A percentile compares a stretch with the other conserved stretches of the same genome.
These are phyloP conservation scores for Austrolebias charrua DNA, from an alignment of 2,797 vertebrate species.

Conservation along the genomic window DNA sequence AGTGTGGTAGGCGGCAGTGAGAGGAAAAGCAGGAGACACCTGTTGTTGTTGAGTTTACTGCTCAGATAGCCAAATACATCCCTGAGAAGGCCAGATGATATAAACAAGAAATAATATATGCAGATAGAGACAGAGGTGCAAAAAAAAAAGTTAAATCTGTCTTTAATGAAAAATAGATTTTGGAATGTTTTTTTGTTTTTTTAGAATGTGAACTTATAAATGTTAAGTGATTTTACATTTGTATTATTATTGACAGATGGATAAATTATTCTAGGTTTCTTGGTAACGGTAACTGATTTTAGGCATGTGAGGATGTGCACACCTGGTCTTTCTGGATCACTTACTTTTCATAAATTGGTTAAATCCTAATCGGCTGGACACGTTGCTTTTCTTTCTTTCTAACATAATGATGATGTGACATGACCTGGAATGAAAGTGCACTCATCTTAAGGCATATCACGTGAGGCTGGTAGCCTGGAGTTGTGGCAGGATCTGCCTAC, in stretches of 20 bases:
- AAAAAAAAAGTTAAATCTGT: conserved; percentile 40
- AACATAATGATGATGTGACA: conserved; percentile 38
- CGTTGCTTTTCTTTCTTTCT: conserved; percentile 4
- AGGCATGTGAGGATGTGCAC: not conserved
- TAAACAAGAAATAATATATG: conserved; percentile 56
- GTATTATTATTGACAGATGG: conserved; percentile 5
- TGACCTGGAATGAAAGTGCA: conserved; percentile 34
- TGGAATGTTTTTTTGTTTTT: conserved; percentile 9
- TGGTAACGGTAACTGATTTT: not conserved
- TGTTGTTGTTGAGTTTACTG: conserved; percentile 62
- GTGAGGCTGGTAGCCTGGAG: conserved; percentile 57
- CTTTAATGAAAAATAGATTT: conserved; percentile 35
- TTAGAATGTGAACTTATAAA: conserved; percentile 28
- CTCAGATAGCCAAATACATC: conserved; percentile 53
- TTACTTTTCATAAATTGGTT: too few relatives aligned
- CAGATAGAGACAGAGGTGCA: conserved; percentile 49
- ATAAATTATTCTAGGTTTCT: not conserved
- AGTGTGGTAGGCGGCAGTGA: conserved; percentile 49
- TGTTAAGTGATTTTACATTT: conserved; percentile 21
- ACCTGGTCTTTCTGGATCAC: not conserved
- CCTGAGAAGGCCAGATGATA: conserved; percentile 58
- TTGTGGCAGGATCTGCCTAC: conserved; percentile 60
- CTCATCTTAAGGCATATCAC: conserved; percentile 74
- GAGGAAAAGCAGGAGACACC: conserved; percentile 51
- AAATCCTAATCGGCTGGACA: too few relatives aligned